Base-by-base conservation (phyloP, 2,797 vertebrate genomes). In the Rhinichthys osculus region DNA sequence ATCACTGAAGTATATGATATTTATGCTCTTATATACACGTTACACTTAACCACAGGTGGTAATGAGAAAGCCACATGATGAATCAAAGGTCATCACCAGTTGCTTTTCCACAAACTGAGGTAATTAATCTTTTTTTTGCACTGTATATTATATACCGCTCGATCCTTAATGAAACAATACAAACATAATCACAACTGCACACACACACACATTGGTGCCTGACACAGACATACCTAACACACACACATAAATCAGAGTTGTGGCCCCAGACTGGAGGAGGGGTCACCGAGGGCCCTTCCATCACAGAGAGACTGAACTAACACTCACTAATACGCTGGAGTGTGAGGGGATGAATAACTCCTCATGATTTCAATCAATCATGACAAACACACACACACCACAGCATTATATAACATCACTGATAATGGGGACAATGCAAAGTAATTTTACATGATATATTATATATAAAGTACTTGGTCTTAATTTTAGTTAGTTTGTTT, bases 191-290 rank as follows among this genome's bases (percentile, higher is more conserved):
- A 38, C 62, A 64, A 13, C 21, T 11, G 33, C n/a, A 59, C 8
- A 59, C 9, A 16, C 93, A 94, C 17, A 83, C 92, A 93, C 86
- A 90, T 88, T 52, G 83, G 88, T 89, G 86, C 84, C 86, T 85
- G 86, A 86, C 89, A 91, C 90, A 83, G 85, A 90, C 74, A 86
- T 86, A 74, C 17, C 72, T 79, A 69, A 80, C 78, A 82, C 83
- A 85, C 90, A 93, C 27, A 92, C 90, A 93, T 96, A 94, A 94
- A 95, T 95, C 92, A 92, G 88, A 38, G 30, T 44, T 81, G 86
- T 78, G 84, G 89, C 89, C 87, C 88, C 86, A 78, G 89, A 81
- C 79, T 69, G 71, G 73, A 71, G 86, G 89, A 87, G 89, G 59
- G 92, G 92, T 92, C 90, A 89, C 83, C 89, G 88, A 92, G 91